Conservation (phyloP, 2,113 vertebrate species). For the Pteruthius melanotis region DNA sequence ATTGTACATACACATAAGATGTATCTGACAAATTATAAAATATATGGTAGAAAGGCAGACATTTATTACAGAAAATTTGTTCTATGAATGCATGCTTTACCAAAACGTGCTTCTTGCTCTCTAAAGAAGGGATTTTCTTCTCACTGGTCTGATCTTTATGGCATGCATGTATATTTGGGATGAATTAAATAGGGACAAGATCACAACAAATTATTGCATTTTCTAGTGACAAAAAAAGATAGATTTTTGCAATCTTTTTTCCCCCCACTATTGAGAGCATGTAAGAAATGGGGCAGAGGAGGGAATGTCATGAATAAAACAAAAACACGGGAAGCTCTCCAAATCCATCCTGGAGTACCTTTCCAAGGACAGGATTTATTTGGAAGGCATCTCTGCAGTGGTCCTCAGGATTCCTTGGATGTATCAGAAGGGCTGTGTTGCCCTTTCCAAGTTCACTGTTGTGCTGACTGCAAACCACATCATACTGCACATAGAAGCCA, state of each 20-base stretch:
- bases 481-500: background rate
- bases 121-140: background rate
- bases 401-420: background rate
- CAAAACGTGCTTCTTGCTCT: background rate
- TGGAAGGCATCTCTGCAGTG: background rate
- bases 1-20: background rate
- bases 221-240: background rate
- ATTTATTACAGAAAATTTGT: background rate
- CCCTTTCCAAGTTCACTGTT: background rate
- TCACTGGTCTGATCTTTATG: background rate
- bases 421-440: background rate
- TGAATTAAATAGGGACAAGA: background rate
- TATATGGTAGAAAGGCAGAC: background rate
- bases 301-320: background rate
- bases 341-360: background rate
- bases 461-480: background rate
- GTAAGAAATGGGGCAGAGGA: background rate
- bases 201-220: background rate
- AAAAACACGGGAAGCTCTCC: background rate
- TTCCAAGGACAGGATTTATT: background rate
- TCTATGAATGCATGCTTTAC: background rate
- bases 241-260: background rate
- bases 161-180: background rate
- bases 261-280: fast-evolving
- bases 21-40: background rate